Base-by-base conservation (phyloP, 2,888 invertebrate genomes). In the Morpho deidamia region DNA sequence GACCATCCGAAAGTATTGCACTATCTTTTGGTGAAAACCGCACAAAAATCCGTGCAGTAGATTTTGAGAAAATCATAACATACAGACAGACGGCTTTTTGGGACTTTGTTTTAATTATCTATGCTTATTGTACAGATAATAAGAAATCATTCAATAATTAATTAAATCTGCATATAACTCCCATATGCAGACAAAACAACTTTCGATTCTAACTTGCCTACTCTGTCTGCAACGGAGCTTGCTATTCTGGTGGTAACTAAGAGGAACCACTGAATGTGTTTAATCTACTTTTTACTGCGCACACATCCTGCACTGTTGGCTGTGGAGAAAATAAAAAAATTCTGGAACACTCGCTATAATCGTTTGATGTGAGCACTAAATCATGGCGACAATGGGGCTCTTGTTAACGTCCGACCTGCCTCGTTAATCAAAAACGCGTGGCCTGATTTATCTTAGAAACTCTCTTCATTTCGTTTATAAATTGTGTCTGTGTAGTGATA, bases 221-320 rank as follows among this genome's bases (percentile, higher is more conserved):
- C 43, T 11, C 37, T 46, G n/a, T 53, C 14, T 57, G 35, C 50
- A 35, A 51, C 44, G 59, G 76, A 10, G 72, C 78, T 60, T 11
- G 0, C 11, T 67, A 68, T 52, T 54, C 53, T 78, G 80, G 82
- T 53, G 34, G 45, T 47, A 51, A 60, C 62, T 67, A 66, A 69
- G 65, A 68, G 65, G 65, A 73, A 75, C 69, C 72, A 60, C 81
- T 78, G 81, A 83, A 84, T 81, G 74, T 74, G 61, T 79, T 75
- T 76, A 76, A 74, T 77, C 71, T 74, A 74, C 69, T 76, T 82
- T 82, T 85, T 83, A 85, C 74, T 78, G 67, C 76, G 58, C 65
- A 63, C 67, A 65, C 83, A 82, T 88, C 83, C 86, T 85, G 82
- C 51, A 62, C 63, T 70, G 70, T 70, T 55, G 39, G 40, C 48